These are phyloP conservation scores for Troides aeacus DNA, from an alignment of 2,888 invertebrate species.

Conservation along the genomic window DNA sequence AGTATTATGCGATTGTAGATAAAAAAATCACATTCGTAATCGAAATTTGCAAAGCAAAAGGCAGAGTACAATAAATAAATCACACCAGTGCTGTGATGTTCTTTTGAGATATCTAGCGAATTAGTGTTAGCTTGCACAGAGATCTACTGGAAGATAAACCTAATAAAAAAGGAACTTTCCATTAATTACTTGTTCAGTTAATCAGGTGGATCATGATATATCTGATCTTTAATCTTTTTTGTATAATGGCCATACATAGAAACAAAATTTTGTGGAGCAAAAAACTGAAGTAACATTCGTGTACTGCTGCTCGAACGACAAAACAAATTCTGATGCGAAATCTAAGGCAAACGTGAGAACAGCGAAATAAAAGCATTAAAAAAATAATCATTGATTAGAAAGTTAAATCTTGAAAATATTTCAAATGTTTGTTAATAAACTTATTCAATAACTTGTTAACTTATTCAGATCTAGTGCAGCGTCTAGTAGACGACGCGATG, in stretches of 20 bases:
- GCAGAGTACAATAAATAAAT: too few species aligned
- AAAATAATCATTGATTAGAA: too few species aligned
- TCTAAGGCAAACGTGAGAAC: too few species aligned
- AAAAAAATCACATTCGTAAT: not conserved
- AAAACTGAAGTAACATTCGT: too few species aligned
- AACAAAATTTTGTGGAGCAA: not conserved
- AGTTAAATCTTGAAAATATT: not conserved
- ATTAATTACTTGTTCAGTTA: not conserved
- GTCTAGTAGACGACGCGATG: constrained; percentile 52
- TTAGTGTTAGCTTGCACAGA: not conserved
- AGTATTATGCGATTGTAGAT: too few species aligned
- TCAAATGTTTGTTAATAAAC: not conserved
- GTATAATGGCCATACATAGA: not conserved
- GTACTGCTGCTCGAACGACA: too few species aligned
- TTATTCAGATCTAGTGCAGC: constrained; percentile 41
- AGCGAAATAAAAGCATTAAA: too few species aligned
- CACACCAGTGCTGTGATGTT: not conserved
- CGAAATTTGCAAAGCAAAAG: not conserved
- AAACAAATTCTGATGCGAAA: too few species aligned
- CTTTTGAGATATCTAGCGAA: not conserved
- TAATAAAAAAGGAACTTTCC: not conserved
- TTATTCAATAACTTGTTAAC: not conserved
- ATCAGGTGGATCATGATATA: not conserved
- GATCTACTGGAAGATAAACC: not conserved
- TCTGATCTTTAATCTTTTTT: not conserved